Percentiles rank a stretch among this genome's conserved stretches.
phyloP scores from a whole-genome alignment of 2,888 invertebrate species.

The Phengaris arion region DNA sequence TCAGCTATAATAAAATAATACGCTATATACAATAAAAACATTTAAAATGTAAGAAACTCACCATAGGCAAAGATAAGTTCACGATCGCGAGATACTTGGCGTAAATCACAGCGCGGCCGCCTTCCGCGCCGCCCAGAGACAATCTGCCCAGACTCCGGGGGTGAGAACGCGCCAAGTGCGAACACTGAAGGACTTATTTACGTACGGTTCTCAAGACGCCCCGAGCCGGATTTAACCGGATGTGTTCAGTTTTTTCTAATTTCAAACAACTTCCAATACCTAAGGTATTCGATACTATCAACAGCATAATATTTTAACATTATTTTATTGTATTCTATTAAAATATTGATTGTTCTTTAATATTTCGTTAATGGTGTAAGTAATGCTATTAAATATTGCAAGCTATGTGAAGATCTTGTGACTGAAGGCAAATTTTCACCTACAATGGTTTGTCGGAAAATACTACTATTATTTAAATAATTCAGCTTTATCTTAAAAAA shows the following conservation, averaged over 20 bases:
- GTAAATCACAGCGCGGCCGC: conserved; percentile 40
- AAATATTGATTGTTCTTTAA: too few species aligned
- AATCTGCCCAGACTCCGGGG: conserved; percentile 51
- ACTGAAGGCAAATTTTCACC: too few species aligned
- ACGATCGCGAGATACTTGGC: conserved; percentile 45
- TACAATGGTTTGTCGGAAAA: too few species aligned
- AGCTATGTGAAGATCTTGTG: too few species aligned
- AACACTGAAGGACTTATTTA: conserved; percentile 5
- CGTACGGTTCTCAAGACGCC: conserved; percentile 4
- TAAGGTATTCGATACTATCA: not conserved
- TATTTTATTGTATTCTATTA: too few species aligned
- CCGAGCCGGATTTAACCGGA: not conserved
- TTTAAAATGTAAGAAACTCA: not conserved
- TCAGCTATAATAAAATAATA: too few species aligned
- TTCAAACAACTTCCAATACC: not conserved
- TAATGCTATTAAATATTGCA: too few species aligned
- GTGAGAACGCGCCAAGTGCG: conserved; percentile 29
- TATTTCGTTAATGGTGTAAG: too few species aligned
- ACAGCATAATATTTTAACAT: too few species aligned
- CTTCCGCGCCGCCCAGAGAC: conserved; percentile 46
- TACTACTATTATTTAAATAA: too few species aligned
- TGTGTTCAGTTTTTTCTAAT: not conserved
- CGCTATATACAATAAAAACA: not conserved
- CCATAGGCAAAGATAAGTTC: conserved; percentile 35
- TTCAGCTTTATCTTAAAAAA: too few species aligned